Percentiles rank a stretch among this genome's conserved stretches.
phyloP scores from a whole-genome alignment of 1,140 invertebrate genomes.

The Caenorhabditis inopinata region DNA sequence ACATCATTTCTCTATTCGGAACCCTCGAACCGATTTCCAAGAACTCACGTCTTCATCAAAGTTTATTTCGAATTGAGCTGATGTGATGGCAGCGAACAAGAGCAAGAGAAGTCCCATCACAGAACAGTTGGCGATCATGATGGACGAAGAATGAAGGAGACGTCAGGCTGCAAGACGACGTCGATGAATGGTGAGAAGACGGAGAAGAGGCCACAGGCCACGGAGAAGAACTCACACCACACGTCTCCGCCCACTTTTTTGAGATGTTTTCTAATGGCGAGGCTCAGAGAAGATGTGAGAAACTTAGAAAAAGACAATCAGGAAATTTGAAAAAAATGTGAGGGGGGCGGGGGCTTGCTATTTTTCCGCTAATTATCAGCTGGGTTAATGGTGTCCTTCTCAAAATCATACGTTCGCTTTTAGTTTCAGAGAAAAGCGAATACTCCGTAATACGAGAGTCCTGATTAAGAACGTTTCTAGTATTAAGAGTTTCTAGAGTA shows the following conservation, averaged over 20 bases:
- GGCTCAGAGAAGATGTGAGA: background rate
- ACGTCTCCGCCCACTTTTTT: conserved; percentile 1
- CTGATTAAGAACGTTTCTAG: too few relatives aligned
- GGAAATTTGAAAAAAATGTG: background rate
- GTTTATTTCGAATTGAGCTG: background rate
- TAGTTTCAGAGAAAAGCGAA: too few relatives aligned
- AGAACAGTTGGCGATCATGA: background rate
- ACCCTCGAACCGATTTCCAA: too few relatives aligned
- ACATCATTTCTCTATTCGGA: too few relatives aligned
- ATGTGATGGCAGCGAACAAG: background rate
- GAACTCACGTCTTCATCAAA: conserved; percentile 13
- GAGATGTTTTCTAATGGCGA: background rate
- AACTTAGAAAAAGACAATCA: background rate
- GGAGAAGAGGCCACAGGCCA: background rate
- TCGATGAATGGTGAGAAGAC: background rate
- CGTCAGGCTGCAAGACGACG: background rate
- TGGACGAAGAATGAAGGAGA: background rate
- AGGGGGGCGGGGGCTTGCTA: too few relatives aligned
- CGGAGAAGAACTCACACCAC: background rate
- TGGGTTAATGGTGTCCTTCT: too few relatives aligned
- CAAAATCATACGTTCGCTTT: too few relatives aligned
- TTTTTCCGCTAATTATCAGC: too few relatives aligned
- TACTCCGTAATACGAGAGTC: too few relatives aligned
- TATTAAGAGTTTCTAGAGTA: too few relatives aligned
- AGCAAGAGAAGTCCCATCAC: background rate